Evolutionary conservation across 2,113 vertebrate species (phyloP).

Genomic region (Nesospiza acunhae): DNA sequence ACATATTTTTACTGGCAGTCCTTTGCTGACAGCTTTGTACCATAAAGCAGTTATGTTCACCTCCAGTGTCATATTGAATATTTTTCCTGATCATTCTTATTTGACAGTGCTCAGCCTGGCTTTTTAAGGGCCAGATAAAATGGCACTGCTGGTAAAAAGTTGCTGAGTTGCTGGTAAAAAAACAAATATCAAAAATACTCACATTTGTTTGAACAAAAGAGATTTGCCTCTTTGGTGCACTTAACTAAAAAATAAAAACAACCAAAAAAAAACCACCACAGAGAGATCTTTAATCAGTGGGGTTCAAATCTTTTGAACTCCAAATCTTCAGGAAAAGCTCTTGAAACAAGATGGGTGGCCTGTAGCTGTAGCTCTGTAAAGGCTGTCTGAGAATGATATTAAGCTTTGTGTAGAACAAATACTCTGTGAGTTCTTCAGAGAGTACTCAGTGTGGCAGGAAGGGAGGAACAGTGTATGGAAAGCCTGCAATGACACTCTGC

Average conservation of each 20-base stretch:
- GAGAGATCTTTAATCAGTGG: neutral
- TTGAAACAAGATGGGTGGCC: slow-evolving; percentile 35
- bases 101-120: neutral
- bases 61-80: neutral
- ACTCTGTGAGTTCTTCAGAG: slow-evolving; percentile 52
- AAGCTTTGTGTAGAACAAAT: slow-evolving; percentile 17
- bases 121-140: neutral
- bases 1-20: neutral
- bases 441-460: slow-evolving; percentile 43
- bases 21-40: neutral
- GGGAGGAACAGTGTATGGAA: neutral
- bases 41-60: neutral
- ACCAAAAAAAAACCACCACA: neutral
- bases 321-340: slow-evolving; percentile 33
- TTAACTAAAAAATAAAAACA: neutral
- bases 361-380: slow-evolving; percentile 15
- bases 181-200: neutral
- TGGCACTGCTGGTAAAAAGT: neutral
- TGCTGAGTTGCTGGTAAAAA: neutral
- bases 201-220: neutral
- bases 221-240: neutral
- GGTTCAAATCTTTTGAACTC: slow-evolving; percentile 25
- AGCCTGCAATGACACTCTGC: neutral
- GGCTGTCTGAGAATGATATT: slow-evolving; percentile 39
- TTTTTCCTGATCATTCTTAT: neutral